Evolutionary conservation across 2,113 vertebrate species (phyloP).

Genomic region (Lamprotornis superbus): DNA sequence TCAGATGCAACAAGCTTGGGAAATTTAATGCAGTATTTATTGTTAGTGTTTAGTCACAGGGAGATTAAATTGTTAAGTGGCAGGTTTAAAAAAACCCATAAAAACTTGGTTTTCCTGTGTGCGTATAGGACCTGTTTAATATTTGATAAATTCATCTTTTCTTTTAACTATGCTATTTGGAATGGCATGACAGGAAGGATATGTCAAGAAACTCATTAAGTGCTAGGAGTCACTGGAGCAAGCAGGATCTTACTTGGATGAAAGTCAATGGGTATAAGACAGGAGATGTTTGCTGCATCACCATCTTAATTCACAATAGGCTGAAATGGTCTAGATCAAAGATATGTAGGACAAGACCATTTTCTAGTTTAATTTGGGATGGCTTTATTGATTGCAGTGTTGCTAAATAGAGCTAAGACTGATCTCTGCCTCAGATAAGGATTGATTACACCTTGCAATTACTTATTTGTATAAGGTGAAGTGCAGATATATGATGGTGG

Average conservation of each 20-base stretch:
- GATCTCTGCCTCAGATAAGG: background rate
- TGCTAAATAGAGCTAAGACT: background rate
- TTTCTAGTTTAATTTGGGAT: background rate
- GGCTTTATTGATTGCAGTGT: constrained; percentile 1
- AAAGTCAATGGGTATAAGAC: background rate
- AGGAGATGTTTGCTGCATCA: background rate
- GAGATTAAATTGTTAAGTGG: background rate
- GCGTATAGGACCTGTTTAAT: background rate
- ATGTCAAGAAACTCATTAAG: background rate
- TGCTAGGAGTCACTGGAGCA: background rate
- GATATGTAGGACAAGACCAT: background rate
- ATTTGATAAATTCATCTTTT: background rate
- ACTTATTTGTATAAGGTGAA: background rate
- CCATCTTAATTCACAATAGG: background rate
- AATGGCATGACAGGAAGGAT: background rate
- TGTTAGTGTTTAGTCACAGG: background rate
- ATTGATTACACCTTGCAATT: constrained; percentile 1
- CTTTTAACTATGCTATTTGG: background rate
- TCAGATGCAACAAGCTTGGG: background rate
- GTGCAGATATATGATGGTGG: background rate
- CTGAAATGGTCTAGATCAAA: background rate
- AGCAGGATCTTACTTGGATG: background rate
- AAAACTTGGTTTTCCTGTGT: background rate
- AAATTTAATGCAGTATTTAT: background rate
- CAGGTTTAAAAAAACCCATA: background rate